Base-by-base conservation (phyloP, 2,797 vertebrate species). In the Lophotriccus pileatus region DNA sequence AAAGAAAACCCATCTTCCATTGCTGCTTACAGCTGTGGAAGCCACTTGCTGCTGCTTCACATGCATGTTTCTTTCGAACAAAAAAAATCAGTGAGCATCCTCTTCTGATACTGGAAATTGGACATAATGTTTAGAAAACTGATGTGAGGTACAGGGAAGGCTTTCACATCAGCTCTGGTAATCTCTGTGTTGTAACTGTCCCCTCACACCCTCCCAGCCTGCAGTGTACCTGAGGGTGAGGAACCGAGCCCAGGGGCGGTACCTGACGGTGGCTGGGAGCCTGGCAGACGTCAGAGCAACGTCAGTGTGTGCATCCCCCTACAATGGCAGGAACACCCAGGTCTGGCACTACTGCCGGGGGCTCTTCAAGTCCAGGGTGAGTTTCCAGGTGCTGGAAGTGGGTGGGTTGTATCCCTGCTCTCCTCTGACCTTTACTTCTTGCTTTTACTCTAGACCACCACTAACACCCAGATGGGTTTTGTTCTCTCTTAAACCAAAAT, bases 361-460 rank as follows among this genome's bases (percentile, higher is more conserved):
- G 12, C 98, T 99, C 60, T 90, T 99, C 85, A 98, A 98, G 92
- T 98, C 98, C 93, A 98, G 98, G 98, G 98, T 98, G 91, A 95
- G 94, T 39, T 44, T 50, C n/a, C 55, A n/a, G n/a, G 6, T 44
- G 87, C 52, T 76, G 88, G 24, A 60, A 55, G 58, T 13, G 21
- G 14, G 39, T 27, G n/a, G 12, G 9, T 30, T 60, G 3, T 14
- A 12, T n/a, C 47, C 24, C 17, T 37, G 19, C 30, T 39, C 20
- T 53, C 44, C 62, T 44, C 47, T n/a, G 18, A 32, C 66, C 73
- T 53, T 62, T 10, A 1, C 53, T 43, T 46, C 52, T 21, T 41
- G 36, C 69, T 59, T 66, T 64, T 44, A 5, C 52, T 46, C 19
- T 18, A 2, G 7, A 41, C 58, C 58, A 7, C 39, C 20, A 4